Conservation (phyloP, 1,140 invertebrate genomes). For the Aphaenogaster ashmeadi region DNA sequence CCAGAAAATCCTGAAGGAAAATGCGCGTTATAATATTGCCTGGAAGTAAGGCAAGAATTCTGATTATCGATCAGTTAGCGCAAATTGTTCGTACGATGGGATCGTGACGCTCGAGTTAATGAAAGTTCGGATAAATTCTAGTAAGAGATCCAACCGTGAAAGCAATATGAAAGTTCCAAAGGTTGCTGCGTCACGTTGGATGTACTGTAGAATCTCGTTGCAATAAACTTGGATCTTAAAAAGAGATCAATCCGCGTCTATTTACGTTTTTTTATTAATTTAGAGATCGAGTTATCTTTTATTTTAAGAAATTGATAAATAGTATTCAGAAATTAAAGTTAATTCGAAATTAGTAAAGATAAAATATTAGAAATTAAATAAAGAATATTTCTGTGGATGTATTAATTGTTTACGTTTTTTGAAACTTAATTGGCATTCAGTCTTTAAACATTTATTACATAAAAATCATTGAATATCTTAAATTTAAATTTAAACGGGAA, state of each 20-base stretch:
- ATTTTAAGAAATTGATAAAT: background rate
- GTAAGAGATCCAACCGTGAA: background rate
- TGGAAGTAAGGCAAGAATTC: conserved; percentile 48
- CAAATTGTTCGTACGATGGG: background rate
- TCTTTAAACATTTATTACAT: background rate
- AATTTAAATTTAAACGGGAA: background rate
- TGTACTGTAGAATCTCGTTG: background rate
- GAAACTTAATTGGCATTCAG: background rate
- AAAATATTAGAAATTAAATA: background rate
- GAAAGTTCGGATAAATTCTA: conserved; percentile 8
- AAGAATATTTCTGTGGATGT: background rate
- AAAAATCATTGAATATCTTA: conserved; percentile 3
- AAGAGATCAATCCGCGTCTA: background rate
- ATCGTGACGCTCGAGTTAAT: background rate
- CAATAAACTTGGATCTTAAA: background rate
- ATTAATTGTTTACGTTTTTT: background rate
- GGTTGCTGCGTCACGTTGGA: background rate
- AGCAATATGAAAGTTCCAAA: conserved; percentile 7
- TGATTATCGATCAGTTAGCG: conserved; percentile 40
- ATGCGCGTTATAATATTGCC: conserved; percentile 36
- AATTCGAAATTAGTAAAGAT: background rate
- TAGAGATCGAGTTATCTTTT: background rate
- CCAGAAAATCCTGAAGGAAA: conserved; percentile 38
- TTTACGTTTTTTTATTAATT: background rate
- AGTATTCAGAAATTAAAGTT: background rate